phyloP scores from a whole-genome alignment of 1,140 invertebrate species.

The Zophobas morio region DNA sequence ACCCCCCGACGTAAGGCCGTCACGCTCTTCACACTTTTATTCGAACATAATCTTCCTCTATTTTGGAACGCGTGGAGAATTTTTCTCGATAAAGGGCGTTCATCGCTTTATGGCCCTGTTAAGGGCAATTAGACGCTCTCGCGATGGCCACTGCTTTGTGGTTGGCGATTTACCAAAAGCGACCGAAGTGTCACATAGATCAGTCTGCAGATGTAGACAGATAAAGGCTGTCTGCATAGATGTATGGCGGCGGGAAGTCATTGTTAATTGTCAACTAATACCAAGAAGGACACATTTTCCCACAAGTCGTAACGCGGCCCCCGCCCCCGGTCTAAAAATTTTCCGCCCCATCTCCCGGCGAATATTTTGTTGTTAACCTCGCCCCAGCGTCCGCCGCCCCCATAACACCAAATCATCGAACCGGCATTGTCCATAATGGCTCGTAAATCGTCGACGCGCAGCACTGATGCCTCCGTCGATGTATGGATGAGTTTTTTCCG shows the following conservation, averaged over 20 bases:
- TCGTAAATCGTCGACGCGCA: slow-evolving; percentile 47
- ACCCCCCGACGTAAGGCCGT: slow-evolving; percentile 36
- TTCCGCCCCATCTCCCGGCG: too few relatives aligned
- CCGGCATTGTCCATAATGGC: slow-evolving; percentile 45
- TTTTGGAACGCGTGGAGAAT: slow-evolving; percentile 32
- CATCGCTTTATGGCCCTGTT: slow-evolving; percentile 11
- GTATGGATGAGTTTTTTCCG: slow-evolving; percentile 21
- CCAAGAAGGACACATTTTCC: too few relatives aligned
- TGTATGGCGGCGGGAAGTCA: slow-evolving; percentile 22
- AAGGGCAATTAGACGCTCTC: slow-evolving; percentile 5
- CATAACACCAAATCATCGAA: slow-evolving; percentile 48
- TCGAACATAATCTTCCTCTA: slow-evolving; percentile 33
- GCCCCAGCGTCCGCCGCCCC: neutral
- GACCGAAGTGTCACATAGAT: slow-evolving; percentile 34
- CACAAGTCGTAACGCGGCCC: too few relatives aligned
- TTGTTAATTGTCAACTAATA: slow-evolving; percentile 31
- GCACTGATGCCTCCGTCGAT: slow-evolving; percentile 2
- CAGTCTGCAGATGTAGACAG: slow-evolving; percentile 40
- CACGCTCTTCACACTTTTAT: slow-evolving; percentile 50
- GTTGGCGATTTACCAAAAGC: slow-evolving; percentile 33
- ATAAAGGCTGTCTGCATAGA: slow-evolving; percentile 38
- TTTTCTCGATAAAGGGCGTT: slow-evolving; percentile 14
- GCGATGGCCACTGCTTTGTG: neutral
- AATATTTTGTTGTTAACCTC: too few relatives aligned
- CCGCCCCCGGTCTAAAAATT: too few relatives aligned